phyloP scores from a whole-genome alignment of 2,888 invertebrate species.

The Margaritifera margaritifera region DNA sequence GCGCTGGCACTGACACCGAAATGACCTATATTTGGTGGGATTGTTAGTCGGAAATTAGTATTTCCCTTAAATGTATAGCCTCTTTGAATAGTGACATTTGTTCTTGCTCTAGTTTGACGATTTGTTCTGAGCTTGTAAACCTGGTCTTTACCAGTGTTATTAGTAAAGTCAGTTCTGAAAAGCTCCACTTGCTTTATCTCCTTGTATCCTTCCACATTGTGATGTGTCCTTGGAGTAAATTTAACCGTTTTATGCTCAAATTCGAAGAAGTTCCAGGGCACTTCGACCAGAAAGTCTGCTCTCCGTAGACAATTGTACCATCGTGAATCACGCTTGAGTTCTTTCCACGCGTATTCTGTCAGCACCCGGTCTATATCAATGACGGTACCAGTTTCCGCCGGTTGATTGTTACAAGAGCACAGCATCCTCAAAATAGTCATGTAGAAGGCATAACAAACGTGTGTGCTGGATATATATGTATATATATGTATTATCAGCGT shows the following conservation, averaged over 20 bases:
- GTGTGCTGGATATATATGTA: too few relatives aligned
- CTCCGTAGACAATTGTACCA: conserved; percentile 51
- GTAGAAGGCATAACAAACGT: conserved; percentile 1
- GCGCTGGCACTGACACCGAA: conserved; percentile 54
- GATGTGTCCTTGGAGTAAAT: conserved; percentile 39
- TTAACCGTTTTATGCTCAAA: conserved; percentile 51
- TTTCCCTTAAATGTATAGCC: conserved; percentile 50
- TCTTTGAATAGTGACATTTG: conserved; percentile 48
- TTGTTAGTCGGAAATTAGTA: conserved; percentile 51
- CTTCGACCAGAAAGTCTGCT: conserved; percentile 47
- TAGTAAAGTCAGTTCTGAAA: conserved; percentile 54
- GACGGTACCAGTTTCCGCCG: conserved; percentile 45
- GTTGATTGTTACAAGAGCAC: conserved; percentile 43
- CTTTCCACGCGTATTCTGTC: conserved; percentile 55
- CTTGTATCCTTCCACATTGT: conserved; percentile 42
- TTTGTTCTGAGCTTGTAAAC: conserved; percentile 56
- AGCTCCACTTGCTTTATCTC: conserved; percentile 52
- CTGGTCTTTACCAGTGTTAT: conserved; percentile 54
- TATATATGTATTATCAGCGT: too few relatives aligned
- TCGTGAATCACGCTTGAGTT: conserved; percentile 49
- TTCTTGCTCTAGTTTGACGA: conserved; percentile 54
- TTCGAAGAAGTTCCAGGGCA: conserved; percentile 59
- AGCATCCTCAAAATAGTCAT: conserved; percentile 42
- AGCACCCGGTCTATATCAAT: conserved; percentile 51
- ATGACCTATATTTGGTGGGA: conserved; percentile 50